Conservation (phyloP, 2,113 vertebrate species). For the Alligator mississippiensis region DNA sequence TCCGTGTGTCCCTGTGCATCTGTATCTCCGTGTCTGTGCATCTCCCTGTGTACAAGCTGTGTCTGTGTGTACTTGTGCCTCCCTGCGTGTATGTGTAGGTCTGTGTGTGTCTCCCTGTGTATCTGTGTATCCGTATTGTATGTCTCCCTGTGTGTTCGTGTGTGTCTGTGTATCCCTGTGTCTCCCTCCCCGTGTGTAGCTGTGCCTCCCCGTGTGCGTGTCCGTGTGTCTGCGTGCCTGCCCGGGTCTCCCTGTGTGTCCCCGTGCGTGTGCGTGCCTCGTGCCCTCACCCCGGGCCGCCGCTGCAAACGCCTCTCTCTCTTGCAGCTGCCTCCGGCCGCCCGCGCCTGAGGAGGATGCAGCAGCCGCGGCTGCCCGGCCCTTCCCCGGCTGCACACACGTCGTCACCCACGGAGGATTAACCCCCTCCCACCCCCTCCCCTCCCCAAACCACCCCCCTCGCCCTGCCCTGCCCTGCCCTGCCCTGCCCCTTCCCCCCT, state of each 20-base stretch:
- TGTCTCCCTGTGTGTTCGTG: no score
- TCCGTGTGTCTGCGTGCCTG: neutral
- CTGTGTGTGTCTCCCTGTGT: no score
- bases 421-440: neutral
- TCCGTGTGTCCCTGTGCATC: no score
- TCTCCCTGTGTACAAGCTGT: no score
- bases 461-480: slow-evolving; percentile 19
- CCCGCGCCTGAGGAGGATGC: slow-evolving; percentile 73
- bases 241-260: neutral
- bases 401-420: slow-evolving; percentile 63
- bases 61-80: no score
- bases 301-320: slow-evolving; percentile 80
- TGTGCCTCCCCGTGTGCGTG: neutral
- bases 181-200: no score
- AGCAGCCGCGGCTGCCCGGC: slow-evolving; percentile 69
- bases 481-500: slow-evolving; percentile 42
- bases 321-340: slow-evolving; percentile 75
- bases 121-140: no score
- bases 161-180: no score
- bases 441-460: neutral
- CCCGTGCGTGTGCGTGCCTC: neutral
- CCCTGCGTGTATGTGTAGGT: no score
- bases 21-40: no score
- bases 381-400: slow-evolving; percentile 69
- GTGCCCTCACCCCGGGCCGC: neutral